Base-by-base conservation (phyloP, 35 echinoderm and acorn worm genomes). In the Anneissia japonica region DNA sequence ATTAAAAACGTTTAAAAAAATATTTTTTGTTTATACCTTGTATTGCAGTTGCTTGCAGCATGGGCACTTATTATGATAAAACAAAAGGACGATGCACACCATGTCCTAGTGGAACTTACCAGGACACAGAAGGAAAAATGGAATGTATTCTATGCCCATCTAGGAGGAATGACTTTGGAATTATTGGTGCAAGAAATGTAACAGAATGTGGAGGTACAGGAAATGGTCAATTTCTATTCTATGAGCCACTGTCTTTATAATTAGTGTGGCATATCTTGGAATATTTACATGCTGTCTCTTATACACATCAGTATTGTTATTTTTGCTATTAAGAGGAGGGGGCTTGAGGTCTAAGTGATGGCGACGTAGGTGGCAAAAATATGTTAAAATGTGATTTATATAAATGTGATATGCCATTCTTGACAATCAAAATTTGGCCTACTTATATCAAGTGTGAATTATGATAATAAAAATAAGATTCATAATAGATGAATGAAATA, bases 141-240 rank as follows among this genome's bases (percentile, higher is more conserved):
- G 77, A 84, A 32, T 97, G 95, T 45, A 73, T 84, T 34, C 83
- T 72, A 37, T 97, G 95, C 77, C 95, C 91, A 37, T 87, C 89
- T 38, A 76, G 74, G 34, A 86, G 93, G 56, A 80, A 83, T 34
- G 81, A 84, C 43, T 90, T 74, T 80, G 91, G 84, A 12, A 93
- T 91, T 73, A 75, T 85, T 2, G 95, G 95, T 36, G 91, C 91
- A 28, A 79, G 83, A n/a, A 86, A 93, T 81, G 84, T 97, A 40
- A 81, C 91, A 4, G 85, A 93, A 46, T 97, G 95, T 76, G 95
- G 91, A 79, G 91, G 95, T 97, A 86, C 74, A 77, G n/a, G n/a
- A n/a, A n/a, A n/a, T n/a, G n/a, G n/a, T n/a, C n/a, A n/a, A n/a
- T n/a, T n/a, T n/a, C n/a, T n/a, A n/a, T n/a, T n/a, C n/a, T n/a